Evolutionary conservation across 2,888 invertebrate genomes (phyloP), one percentile per base, ranked within the genome.

Genomic region (Smittia aterrima): DNA sequence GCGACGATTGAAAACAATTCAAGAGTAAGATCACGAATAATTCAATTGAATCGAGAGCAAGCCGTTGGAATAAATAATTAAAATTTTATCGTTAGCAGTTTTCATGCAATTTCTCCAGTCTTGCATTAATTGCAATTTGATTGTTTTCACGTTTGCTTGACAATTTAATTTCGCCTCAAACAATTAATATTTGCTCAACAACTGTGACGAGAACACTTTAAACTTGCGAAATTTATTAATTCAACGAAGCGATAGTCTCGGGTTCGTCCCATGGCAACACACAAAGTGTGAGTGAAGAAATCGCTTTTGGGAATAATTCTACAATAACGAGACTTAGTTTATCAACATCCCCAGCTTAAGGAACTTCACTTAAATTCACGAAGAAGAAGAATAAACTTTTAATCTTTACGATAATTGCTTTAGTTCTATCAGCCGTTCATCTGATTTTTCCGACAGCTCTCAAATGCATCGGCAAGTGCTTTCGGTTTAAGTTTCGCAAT

Each of bases 111-210:
- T n/a, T n/a, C 47, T 16, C 47, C 47, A n/a, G 47, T n/a, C 47
- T 47, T 47, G n/a, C n/a, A 47, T 47, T 47, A 47, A 47, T 27
- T 70, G 27, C 70, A 68, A n/a, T 68, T 68, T 41, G 47, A 68
- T 68, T 68, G 68, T 68, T 54, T 70, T 54, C 70, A 70, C 70
- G 70, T 41, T 70, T 70, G 70, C 25, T 70, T 70, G 70, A 70
- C 70, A 70, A 54, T 70, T 25, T 70, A 70, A 70, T 54, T 70
- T 70, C 41, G 20, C 18, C 40, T 16, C 11, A 47, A 47, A 47
- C 47, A 18, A 58, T n/a, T 58, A 2, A 58, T 22, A 18, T 3
- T 20, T 58, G 58, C 58, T 18, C n/a, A 58, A 22, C 20, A 2
- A 58, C 22, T 1, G 13, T 58, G 58, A 7, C 58, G 58, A 58